Percentiles rank a stretch among this genome's conserved stretches.
These are phyloP conservation scores for Desoria tigrina DNA, from an alignment of 2,888 invertebrate species.

Conservation along the genomic window DNA sequence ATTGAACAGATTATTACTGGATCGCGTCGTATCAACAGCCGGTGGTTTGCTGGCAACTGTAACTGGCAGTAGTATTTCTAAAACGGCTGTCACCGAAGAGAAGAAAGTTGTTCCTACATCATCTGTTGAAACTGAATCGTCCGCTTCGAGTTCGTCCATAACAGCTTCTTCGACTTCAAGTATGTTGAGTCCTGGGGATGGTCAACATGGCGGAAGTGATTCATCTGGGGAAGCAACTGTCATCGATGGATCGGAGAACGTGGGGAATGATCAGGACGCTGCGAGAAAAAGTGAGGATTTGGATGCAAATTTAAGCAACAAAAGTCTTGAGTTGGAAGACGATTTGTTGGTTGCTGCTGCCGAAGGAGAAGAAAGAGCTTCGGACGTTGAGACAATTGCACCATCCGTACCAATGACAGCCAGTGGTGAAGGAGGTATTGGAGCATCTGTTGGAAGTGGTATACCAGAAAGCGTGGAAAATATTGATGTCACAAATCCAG, in stretches of 20 bases:
- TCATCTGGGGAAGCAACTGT: conserved; percentile 26
- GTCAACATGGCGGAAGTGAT: conserved; percentile 14
- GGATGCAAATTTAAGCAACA: conserved; percentile 34
- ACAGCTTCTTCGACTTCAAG: conserved; percentile 21
- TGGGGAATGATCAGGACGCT: conserved; percentile 6
- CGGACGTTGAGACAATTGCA: conserved; percentile 22
- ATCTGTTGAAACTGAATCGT: conserved; percentile 24
- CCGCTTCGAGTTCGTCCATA: conserved; percentile 15
- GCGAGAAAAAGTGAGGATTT: conserved; percentile 20
- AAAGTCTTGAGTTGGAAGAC: conserved; percentile 45
- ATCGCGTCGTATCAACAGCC: conserved; percentile 49
- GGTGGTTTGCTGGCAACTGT: conserved; percentile 45
- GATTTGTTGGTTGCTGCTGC: conserved; percentile 31
- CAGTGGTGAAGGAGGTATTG: conserved; percentile 45
- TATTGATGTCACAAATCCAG: conserved; percentile 39
- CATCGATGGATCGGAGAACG: conserved; percentile 24
- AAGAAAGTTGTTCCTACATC: conserved; percentile 31
- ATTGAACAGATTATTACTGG: conserved; percentile 40
- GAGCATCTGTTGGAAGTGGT: conserved; percentile 24
- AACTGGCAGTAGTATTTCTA: conserved; percentile 21
- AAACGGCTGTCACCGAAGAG: conserved; percentile 16
- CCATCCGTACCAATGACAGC: conserved; percentile 47
- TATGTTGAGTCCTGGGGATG: conserved; percentile 11
- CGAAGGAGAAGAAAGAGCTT: conserved; percentile 35
- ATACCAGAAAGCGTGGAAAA: conserved; percentile 24